These are phyloP conservation scores for Sphaeramia orbicularis DNA, from an alignment of 2,797 vertebrate species.

Conservation along the genomic window DNA sequence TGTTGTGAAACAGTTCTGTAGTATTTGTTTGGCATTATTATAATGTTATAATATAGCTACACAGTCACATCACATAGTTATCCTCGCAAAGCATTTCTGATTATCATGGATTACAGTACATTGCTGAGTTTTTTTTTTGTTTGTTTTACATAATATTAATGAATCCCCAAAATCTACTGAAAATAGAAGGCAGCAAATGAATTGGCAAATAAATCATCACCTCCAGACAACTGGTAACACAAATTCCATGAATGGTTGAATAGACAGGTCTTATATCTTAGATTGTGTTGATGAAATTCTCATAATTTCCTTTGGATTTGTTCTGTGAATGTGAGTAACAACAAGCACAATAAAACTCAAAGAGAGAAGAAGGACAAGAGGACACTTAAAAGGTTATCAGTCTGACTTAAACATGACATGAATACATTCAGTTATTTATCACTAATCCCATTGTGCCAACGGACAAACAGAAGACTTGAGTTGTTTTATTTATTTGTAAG, in stretches of 20 bases:
- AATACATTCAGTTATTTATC: conserved; percentile 5
- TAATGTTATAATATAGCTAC: background rate
- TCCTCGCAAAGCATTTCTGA: background rate
- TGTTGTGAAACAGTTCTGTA: background rate
- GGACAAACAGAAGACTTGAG: background rate
- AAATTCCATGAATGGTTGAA: conserved; percentile 7
- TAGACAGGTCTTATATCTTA: background rate
- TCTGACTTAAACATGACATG: background rate
- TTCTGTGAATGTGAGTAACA: background rate
- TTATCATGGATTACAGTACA: background rate
- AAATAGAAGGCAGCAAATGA: conserved; percentile 9
- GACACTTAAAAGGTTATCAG: background rate
- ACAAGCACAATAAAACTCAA: background rate
- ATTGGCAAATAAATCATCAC: background rate
- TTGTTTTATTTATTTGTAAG: background rate
- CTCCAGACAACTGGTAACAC: conserved; percentile 11
- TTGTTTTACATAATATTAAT: conserved; percentile 14
- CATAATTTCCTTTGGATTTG: background rate
- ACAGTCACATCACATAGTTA: background rate
- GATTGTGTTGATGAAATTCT: background rate
- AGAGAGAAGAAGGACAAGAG: conserved; percentile 1
- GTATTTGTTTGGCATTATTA: background rate
- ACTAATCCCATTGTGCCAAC: background rate
- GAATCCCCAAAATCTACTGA: conserved; percentile 1
- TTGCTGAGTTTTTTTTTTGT: background rate